Evolutionary conservation across 1,140 invertebrate genomes (phyloP).

Genomic region (Hycleus cichorii): DNA sequence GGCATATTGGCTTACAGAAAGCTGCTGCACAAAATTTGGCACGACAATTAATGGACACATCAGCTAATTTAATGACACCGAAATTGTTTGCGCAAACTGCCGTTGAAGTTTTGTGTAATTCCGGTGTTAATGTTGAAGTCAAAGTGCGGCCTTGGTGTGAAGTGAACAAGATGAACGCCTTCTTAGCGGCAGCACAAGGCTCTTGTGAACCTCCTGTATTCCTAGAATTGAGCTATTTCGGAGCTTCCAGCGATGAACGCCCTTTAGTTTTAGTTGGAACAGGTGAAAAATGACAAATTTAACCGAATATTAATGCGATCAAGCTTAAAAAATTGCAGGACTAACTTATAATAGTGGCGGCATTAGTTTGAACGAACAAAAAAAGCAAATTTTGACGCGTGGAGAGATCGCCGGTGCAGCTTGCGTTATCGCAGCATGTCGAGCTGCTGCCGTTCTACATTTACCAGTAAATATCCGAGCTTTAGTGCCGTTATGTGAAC

Average conservation of each 20-base stretch:
- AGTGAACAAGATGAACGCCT: constrained; percentile 54
- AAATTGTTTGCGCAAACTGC: constrained; percentile 50
- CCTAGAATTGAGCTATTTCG: constrained; percentile 50
- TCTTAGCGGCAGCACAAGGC: constrained; percentile 53
- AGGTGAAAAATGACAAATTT: not conserved
- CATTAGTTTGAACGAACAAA: constrained; percentile 51
- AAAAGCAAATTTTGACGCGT: constrained; percentile 54
- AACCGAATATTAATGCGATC: not conserved
- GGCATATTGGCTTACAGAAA: constrained; percentile 48
- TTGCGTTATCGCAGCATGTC: constrained; percentile 47
- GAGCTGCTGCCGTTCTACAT: constrained; percentile 46
- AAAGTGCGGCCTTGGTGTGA: constrained; percentile 54
- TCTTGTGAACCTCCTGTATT: constrained; percentile 57
- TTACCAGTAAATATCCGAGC: constrained; percentile 51
- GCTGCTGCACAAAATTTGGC: constrained; percentile 58
- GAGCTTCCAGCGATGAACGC: constrained; percentile 39
- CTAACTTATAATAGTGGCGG: constrained; percentile 63
- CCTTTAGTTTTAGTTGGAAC: constrained; percentile 37
- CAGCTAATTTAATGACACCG: constrained; percentile 58
- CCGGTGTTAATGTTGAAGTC: constrained; percentile 45
- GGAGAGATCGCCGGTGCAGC: constrained; percentile 68
- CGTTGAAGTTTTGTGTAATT: constrained; percentile 42
- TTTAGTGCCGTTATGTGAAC: constrained; percentile 53
- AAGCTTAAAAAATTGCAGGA: constrained; percentile 41
- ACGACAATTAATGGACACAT: constrained; percentile 53